Evolutionary conservation across 2,888 invertebrate species (phyloP).

Genomic region (Atrina japonica): DNA sequence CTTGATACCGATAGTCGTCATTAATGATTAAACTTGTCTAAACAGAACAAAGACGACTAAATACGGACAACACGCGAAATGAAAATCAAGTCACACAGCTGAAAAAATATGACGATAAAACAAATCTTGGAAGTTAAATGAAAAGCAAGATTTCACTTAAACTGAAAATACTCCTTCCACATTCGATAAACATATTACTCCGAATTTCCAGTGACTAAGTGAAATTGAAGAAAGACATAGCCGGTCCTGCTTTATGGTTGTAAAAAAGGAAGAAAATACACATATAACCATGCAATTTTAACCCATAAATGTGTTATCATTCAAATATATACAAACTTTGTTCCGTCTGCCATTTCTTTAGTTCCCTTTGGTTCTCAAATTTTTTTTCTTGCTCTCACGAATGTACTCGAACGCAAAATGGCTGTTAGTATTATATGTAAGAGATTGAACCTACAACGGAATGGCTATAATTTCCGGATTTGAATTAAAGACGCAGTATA

Average conservation of each 20-base stretch:
- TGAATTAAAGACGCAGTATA: conserved; percentile 3
- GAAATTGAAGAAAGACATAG: conserved; percentile 10
- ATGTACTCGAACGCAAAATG: conserved; percentile 36
- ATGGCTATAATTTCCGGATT: conserved; percentile 1
- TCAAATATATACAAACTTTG: conserved; percentile 45
- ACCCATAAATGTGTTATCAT: not conserved
- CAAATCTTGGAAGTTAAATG: too few species aligned
- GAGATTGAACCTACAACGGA: not conserved
- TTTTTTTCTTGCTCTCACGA: conserved; percentile 2
- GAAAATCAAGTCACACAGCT: too few species aligned
- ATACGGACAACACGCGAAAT: too few species aligned
- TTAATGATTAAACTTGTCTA: conserved; percentile 13
- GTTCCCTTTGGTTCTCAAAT: too few species aligned
- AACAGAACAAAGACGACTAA: conserved; percentile 24
- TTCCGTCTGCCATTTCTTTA: conserved; percentile 56
- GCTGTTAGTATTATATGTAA: conserved; percentile 23
- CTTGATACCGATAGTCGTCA: too few species aligned
- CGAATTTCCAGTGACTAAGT: conserved; percentile 26
- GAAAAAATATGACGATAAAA: too few species aligned
- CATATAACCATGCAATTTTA: too few species aligned
- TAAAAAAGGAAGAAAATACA: too few species aligned
- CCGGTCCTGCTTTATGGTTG: not conserved
- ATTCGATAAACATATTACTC: too few species aligned
- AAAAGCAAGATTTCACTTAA: too few species aligned
- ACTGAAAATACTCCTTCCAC: too few species aligned